Evolutionary conservation across 30 jellyfish, hydroid and myxozoan genomes (phyloP).

Genomic region (Chironex yamaguchii): DNA sequence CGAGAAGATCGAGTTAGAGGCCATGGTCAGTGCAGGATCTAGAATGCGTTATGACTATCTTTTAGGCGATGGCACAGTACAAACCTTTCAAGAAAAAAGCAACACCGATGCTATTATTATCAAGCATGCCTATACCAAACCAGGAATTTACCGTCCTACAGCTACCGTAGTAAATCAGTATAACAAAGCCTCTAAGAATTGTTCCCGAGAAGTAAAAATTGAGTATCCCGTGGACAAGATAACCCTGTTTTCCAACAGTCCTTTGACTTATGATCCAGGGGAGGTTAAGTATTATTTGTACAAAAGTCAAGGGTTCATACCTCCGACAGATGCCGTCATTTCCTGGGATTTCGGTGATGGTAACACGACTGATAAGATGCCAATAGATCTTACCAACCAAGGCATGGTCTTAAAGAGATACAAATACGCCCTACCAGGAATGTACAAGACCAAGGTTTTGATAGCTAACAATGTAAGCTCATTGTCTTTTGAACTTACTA

Average conservation of each 20-base stretch:
- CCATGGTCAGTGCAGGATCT: conserved; percentile 73
- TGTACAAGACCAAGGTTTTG: conserved; percentile 29
- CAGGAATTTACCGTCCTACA: conserved; percentile 66
- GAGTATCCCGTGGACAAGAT: conserved; percentile 78
- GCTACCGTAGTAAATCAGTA: conserved; percentile 57
- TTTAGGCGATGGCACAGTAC: conserved; percentile 57
- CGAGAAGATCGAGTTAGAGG: conserved; percentile 38
- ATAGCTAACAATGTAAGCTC: conserved; percentile 85
- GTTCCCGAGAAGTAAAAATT: conserved; percentile 58
- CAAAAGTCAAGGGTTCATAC: conserved; percentile 46
- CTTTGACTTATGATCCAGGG: conserved; percentile 77
- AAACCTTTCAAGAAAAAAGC: neutral
- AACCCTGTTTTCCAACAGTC: conserved; percentile 71
- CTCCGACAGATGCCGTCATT: conserved; percentile 89
- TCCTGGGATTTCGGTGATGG: conserved; percentile 97
- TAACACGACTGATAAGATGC: conserved; percentile 16
- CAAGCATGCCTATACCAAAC: conserved; percentile 49
- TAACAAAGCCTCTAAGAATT: conserved; percentile 6
- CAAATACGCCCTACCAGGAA: conserved; percentile 71
- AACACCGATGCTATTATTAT: neutral
- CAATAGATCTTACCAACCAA: conserved; percentile 20
- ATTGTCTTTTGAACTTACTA: conserved; percentile 22
- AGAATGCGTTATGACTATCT: conserved; percentile 24
- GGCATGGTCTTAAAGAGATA: conserved; percentile 32
- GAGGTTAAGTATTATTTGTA: conserved; percentile 59